phyloP scores from a whole-genome alignment of 2,797 vertebrate genomes.

The Onychomys leucogaster region DNA sequence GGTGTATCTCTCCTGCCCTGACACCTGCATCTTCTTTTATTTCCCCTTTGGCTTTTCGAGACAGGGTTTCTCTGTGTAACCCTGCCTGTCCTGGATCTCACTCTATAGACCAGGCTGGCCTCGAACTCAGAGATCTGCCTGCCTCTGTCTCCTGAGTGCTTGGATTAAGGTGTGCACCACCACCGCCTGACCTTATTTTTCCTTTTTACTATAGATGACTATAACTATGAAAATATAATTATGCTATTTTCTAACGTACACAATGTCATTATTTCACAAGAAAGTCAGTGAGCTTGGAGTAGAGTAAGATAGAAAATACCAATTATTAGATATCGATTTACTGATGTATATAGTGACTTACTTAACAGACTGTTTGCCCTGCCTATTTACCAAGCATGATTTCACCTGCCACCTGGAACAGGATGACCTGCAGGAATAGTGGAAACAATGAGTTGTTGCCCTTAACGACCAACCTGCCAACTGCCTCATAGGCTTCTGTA shows the following conservation, averaged over 20 bases:
- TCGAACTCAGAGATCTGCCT: background rate
- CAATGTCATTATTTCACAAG: constrained; percentile 35
- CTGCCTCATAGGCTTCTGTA: background rate
- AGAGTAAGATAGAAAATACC: background rate
- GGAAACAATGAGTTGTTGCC: background rate
- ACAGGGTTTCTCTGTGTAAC: background rate
- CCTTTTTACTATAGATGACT: constrained; percentile 20
- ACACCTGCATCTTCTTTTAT: background rate
- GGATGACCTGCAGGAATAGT: background rate
- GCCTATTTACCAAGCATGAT: background rate
- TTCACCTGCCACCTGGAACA: background rate
- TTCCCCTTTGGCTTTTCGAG: background rate
- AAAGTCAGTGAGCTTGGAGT: background rate
- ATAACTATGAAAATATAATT: background rate
- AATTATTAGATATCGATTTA: background rate
- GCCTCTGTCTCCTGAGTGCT: background rate
- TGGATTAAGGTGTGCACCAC: background rate
- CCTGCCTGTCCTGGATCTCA: background rate
- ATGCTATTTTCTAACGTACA: constrained; percentile 14
- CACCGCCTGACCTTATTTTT: background rate
- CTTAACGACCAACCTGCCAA: too few relatives aligned
- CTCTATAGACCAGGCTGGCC: background rate
- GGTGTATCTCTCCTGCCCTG: background rate
- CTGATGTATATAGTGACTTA: background rate
- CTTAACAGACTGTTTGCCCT: too few relatives aligned